A percentile compares a stretch with the other conserved stretches of the same genome.
Conservation (phyloP, 2,113 vertebrate genomes). For the Tyrannus savana region DNA sequence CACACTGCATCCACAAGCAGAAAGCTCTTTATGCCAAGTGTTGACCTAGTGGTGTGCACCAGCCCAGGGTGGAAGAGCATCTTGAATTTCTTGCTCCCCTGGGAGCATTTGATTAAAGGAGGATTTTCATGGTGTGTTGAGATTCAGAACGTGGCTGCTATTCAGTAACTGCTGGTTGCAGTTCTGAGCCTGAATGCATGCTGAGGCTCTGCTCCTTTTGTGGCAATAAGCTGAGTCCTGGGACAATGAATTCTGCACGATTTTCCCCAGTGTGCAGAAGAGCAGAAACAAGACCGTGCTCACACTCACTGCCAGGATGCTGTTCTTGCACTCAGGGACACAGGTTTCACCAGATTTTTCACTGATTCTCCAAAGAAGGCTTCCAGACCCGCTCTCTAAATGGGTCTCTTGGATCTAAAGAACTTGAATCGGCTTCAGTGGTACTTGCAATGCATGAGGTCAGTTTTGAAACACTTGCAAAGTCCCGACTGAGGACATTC, state of each 20-base stretch:
- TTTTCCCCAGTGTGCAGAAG: not conserved
- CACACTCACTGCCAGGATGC: not conserved
- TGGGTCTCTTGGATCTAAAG: constrained; percentile 79
- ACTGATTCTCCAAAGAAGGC: constrained; percentile 77
- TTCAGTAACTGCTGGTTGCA: not conserved
- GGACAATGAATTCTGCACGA: not conserved
- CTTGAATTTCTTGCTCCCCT: constrained; percentile 31
- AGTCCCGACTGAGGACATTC: constrained; percentile 75
- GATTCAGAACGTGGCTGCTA: not conserved
- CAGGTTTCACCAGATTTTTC: constrained; percentile 75
- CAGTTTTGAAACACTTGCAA: constrained; percentile 78
- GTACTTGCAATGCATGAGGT: constrained; percentile 71
- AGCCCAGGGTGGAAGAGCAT: not conserved
- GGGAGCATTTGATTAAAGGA: constrained; percentile 31
- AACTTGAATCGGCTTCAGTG: constrained; percentile 77
- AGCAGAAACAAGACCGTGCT: not conserved
- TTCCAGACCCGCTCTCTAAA: constrained; percentile 79
- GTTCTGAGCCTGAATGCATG: not conserved
- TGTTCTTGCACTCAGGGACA: constrained; percentile 4
- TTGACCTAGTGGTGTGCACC: not conserved
- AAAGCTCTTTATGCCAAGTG: not conserved
- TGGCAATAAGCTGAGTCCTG: not conserved
- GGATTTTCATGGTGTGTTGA: constrained; percentile 12
- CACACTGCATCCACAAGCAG: not conserved
- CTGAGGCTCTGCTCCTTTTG: not conserved